Conservation (phyloP, 1,140 invertebrate species). For the Manduca sexta region DNA sequence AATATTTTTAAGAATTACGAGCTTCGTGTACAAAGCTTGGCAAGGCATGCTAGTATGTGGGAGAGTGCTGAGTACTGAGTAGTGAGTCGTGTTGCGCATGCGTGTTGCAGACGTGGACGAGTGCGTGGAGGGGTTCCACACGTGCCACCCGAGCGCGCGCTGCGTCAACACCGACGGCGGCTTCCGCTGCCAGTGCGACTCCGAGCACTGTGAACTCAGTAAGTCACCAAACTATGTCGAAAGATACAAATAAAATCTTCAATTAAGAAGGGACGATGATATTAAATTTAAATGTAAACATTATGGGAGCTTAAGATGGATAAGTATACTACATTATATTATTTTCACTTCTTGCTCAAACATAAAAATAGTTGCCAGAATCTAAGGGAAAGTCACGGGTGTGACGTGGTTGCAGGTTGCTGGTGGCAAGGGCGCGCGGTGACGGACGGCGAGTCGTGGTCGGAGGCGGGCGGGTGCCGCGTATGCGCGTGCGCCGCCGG, state of each 20-base stretch:
- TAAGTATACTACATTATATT: too few relatives aligned
- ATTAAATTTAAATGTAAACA: too few relatives aligned
- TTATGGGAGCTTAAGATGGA: too few relatives aligned
- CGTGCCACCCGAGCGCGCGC: constrained; percentile 82
- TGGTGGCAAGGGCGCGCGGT: constrained; percentile 50
- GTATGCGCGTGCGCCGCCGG: constrained; percentile 53
- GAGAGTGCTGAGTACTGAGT: too few relatives aligned
- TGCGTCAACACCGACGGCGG: constrained; percentile 90
- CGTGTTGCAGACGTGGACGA: constrained; percentile 88
- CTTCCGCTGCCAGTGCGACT: constrained; percentile 85
- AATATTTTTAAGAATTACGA: too few relatives aligned
- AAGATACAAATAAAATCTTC: not conserved
- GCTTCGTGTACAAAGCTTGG: too few relatives aligned
- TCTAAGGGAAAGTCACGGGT: too few relatives aligned
- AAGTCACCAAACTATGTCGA: constrained; percentile 18
- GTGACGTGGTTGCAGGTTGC: constrained; percentile 32
- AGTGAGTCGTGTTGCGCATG: too few relatives aligned
- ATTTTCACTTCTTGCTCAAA: too few relatives aligned
- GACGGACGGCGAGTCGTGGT: constrained; percentile 58
- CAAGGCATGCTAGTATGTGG: too few relatives aligned
- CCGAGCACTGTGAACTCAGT: constrained; percentile 72
- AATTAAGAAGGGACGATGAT: too few relatives aligned
- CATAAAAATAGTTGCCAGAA: too few relatives aligned
- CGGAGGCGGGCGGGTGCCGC: constrained; percentile 60
- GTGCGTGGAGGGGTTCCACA: constrained; percentile 83